Percentiles rank a stretch among this genome's conserved stretches.
Conservation (phyloP, 92 coral and sea anemone species). For the Parazoanthus darwini region DNA sequence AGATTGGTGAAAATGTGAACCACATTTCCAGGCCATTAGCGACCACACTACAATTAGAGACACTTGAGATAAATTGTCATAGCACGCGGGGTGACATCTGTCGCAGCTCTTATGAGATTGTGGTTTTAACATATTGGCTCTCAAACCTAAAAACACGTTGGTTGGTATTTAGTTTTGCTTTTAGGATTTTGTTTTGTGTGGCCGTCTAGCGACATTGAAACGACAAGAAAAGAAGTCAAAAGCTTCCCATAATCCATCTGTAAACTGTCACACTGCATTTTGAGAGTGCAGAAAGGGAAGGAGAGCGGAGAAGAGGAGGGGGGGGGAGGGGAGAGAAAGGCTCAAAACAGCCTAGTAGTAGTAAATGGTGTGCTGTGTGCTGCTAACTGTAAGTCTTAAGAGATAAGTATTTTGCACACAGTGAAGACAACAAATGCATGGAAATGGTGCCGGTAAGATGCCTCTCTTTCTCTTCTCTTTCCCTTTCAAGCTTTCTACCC, state of each 20-base stretch:
- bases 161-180: background rate
- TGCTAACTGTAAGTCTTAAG: background rate
- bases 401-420: background rate
- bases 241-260: background rate
- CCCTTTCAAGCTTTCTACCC: background rate
- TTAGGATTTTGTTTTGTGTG: too few species aligned
- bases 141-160: background rate
- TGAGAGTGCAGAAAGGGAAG: background rate
- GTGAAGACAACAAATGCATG: slow-evolving; percentile 5
- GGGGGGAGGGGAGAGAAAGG: background rate
- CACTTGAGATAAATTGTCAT: slow-evolving; percentile 5
- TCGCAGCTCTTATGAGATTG: background rate
- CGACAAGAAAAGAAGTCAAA: background rate
- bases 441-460: background rate
- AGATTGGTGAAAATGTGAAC: background rate
- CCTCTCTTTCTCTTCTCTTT: too few species aligned
- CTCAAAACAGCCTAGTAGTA: background rate
- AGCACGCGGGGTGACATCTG: too few species aligned
- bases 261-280: background rate
- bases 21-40: background rate
- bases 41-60: background rate
- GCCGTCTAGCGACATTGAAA: background rate
- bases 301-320: background rate
- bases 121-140: background rate
- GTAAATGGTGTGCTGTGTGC: slow-evolving; percentile 1